Conservation (phyloP, 2,888 invertebrate species). For the Cheilosia variabilis region DNA sequence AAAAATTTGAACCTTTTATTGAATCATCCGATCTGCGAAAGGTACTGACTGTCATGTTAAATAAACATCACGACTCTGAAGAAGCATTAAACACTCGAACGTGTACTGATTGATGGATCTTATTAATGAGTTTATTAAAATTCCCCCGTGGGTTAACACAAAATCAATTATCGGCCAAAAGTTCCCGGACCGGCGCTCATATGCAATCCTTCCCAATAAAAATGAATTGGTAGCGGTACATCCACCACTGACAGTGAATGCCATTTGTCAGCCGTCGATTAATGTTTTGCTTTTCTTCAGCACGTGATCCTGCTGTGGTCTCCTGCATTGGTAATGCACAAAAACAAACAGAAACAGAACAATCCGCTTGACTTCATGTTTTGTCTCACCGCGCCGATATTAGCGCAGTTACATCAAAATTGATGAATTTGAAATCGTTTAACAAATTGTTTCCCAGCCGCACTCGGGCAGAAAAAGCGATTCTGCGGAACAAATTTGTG, state of each 20-base stretch:
- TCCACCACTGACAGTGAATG: conserved; percentile 24
- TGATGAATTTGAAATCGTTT: conserved; percentile 68
- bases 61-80: too few relatives aligned
- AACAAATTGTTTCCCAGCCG: conserved; percentile 64
- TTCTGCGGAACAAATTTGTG: conserved; percentile 37
- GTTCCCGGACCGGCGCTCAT: conserved; percentile 6
- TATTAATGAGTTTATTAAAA: conserved; percentile 27
- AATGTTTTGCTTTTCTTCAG: conserved; percentile 46
- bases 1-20: too few relatives aligned
- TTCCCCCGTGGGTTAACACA: conserved; percentile 37
- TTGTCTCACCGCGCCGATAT: conserved; percentile 32
- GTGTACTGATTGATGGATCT: background rate
- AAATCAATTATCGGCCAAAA: conserved; percentile 42
- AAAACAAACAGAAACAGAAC: conserved; percentile 3
- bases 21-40: too few relatives aligned
- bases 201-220: conserved; percentile 17
- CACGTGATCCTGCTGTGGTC: conserved; percentile 64
- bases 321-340: conserved; percentile 19
- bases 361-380: conserved; percentile 28
- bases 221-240: conserved; percentile 37
- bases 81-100: too few relatives aligned
- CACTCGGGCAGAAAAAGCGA: background rate
- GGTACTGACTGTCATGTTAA: too few relatives aligned
- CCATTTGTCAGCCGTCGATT: conserved; percentile 54
- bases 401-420: conserved; percentile 63